Evolutionary conservation across 2,888 invertebrate genomes (phyloP), one percentile per base, ranked within the genome.

Genomic region (Pristionchus japonicus): DNA sequence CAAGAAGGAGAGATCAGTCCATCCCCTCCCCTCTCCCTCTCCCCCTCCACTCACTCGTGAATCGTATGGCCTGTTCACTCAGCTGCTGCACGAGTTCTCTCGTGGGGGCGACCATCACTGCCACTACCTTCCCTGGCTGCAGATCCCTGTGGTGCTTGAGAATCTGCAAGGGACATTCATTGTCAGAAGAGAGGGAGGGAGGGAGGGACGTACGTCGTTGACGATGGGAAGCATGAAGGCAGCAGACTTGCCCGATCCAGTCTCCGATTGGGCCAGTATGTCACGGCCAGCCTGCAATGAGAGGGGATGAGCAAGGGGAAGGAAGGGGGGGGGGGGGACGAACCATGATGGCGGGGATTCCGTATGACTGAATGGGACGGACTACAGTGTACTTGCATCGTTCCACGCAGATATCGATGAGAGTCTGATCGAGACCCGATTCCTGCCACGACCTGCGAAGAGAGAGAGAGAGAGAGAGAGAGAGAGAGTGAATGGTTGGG

Each of bases 231-330:
- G 94, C 37, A 98, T 95, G 94, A 98, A 99, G 0, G 98, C 98
- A 0, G 98, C 98, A 0, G 98, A 98, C 95, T 99, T 99, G 23
- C 99, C 99, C 0, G 98, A 98, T 0, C 99, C 99, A 13, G 99
- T 99, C 95, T 99, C 98, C 0, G 99, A 98, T 94, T 98, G 98
- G 0, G 97, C 98, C 97, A 99, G 98, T 43, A 99, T 95, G 95
- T 99, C 99, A 47, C 97, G 95, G 0, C 97, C 97, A 17, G 27
- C 40, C 27, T 91, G 84, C 7, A 91, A 80, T 37, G 77, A 34
- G 17, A 80, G 15, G 20, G 34, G 43, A 43, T 2, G 34, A 80
- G 23, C 17, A 13, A 34, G 6, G 4, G 17, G 43, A 77, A 43
- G 20, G 17, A 3, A 52, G n/a, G n/a, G 15, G 3, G 17, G 17